phyloP scores from a whole-genome alignment of 1,140 invertebrate species.

The Cherax quadricarinatus region DNA sequence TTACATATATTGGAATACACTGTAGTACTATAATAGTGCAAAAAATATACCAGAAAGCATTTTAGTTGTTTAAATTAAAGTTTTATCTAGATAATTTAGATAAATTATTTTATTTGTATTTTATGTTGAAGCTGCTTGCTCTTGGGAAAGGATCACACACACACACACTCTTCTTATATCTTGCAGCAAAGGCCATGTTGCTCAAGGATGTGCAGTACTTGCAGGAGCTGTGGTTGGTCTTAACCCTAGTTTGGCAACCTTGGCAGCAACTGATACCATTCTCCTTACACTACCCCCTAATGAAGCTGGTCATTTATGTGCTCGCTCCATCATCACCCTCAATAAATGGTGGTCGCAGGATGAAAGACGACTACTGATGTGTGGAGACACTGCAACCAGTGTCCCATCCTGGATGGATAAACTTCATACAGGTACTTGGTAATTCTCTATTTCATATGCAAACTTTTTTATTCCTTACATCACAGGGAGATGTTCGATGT shows the following conservation, averaged over 20 bases:
- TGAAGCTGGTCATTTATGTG: slow-evolving; percentile 64
- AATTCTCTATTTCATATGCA: background rate
- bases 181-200: slow-evolving; percentile 55
- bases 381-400: background rate
- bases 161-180: background rate
- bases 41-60: no score
- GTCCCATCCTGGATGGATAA: slow-evolving; percentile 59
- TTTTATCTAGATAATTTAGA: no score
- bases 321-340: slow-evolving; percentile 63
- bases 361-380: slow-evolving; percentile 52
- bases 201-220: slow-evolving; percentile 53
- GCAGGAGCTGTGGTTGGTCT: slow-evolving; percentile 76
- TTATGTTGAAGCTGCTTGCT: no score
- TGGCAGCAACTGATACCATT: slow-evolving; percentile 50
- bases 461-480: no score
- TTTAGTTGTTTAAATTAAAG: no score
- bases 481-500: no score
- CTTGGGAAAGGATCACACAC: no score
- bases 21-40: no score
- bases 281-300: slow-evolving; percentile 60
- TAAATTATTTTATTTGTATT: no score
- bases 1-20: no score
- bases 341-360: slow-evolving; percentile 69
- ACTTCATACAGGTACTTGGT: slow-evolving; percentile 44
- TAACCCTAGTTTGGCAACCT: slow-evolving; percentile 71